Evolutionary conservation across 2,888 invertebrate species (phyloP).

Genomic region (Orchesellides sinensis): DNA sequence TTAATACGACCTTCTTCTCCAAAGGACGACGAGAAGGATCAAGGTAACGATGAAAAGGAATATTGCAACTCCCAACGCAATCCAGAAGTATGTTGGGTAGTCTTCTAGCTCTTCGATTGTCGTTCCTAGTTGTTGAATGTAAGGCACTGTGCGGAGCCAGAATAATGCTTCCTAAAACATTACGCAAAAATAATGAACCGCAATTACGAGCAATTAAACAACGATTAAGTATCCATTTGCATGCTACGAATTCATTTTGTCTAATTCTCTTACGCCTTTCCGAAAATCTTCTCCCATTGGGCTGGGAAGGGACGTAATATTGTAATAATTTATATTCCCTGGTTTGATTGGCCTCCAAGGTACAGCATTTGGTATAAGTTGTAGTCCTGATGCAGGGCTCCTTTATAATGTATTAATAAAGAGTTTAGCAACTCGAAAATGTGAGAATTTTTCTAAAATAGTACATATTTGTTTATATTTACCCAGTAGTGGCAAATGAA

Average conservation of each 20-base stretch:
- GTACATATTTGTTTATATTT: neutral
- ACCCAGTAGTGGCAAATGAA: constrained; percentile 69
- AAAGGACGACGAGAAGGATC: constrained; percentile 45
- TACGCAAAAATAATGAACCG: too few species aligned
- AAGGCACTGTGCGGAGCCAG: constrained; percentile 71
- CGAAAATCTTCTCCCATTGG: constrained; percentile 72
- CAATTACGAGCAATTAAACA: too few species aligned
- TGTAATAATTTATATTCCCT: constrained; percentile 72
- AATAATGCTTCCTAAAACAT: constrained; percentile 71
- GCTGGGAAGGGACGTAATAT: constrained; percentile 63
- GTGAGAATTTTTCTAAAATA: too few species aligned
- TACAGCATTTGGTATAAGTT: constrained; percentile 41
- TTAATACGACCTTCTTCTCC: constrained; percentile 32
- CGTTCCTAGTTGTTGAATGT: constrained; percentile 69
- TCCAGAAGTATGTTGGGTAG: constrained; percentile 71
- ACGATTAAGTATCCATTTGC: neutral
- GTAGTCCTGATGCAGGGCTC: constrained; percentile 62
- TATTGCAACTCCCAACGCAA: constrained; percentile 68
- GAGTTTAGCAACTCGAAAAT: neutral
- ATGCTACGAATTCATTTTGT: neutral
- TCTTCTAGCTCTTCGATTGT: constrained; percentile 67
- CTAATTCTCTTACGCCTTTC: constrained; percentile 65
- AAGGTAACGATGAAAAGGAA: constrained; percentile 69
- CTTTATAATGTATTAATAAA: constrained; percentile 27
- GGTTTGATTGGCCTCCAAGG: constrained; percentile 70